Base-by-base conservation (phyloP, 1,140 invertebrate genomes). In the Lepidurus packardi region DNA sequence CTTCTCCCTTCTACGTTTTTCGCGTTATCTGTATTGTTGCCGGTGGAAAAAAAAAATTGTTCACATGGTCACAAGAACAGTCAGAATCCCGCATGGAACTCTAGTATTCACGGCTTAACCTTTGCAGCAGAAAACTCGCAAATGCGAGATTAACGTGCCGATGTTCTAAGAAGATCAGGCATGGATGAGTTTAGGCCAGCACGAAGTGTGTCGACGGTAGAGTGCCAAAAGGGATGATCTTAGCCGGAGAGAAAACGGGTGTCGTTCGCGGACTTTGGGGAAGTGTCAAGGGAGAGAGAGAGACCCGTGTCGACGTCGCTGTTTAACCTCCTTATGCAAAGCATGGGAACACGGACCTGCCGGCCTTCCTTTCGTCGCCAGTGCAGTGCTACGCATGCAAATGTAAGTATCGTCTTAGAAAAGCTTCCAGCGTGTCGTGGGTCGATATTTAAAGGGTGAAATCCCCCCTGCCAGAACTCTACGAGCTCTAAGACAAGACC, bases 281-380 rank as follows among this genome's bases (percentile, higher is more conserved):
- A 65, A 65, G 53, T 65, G 53, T 65, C 53, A 65, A 65, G 13
- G 53, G n/a, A 65, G 53, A 65, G 53, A 13, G 6, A 65, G 21
- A 65, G 47, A 34, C 25, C 25, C 25, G 25, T 34, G 53, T 65
- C 53, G 53, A 65, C 53, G 53, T n/a, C 53, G 53, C n/a, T 65
- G 53, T 65, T 34, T 65, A 65, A 65, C 53, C 53, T 65, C 53
- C 53, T 65, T 13, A 65, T 65, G 53, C 53, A 65, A 65, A 65
- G 21, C 53, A 65, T 65, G 53, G 53, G 53, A 65, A 65, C 53
- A n/a, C n/a, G 53, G 53, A 65, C 53, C 53, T 65, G 53, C 53
- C 53, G 53, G 53, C 53, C 53, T 65, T 65, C 53, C 53, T 65
- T 65, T 21, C 53, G 16, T 13, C 53, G 16, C 53, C 7, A 21